Percentiles rank a stretch among this genome's conserved stretches.
Evolutionary conservation across 2,888 invertebrate genomes (phyloP).

Genomic region (Netelia fuscicornis): DNA sequence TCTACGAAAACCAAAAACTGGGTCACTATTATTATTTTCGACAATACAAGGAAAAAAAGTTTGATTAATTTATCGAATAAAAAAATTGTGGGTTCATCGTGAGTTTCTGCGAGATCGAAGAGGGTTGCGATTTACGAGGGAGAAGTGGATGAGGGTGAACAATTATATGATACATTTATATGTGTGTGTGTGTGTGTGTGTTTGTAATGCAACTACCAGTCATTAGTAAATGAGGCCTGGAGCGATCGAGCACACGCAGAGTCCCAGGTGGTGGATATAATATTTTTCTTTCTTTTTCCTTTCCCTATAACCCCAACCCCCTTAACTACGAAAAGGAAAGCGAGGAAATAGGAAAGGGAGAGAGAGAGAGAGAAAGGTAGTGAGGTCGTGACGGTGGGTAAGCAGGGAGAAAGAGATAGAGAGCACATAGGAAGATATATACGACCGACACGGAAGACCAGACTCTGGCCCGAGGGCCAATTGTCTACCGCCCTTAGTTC

Average conservation of each 20-base stretch:
- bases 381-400: not conserved
- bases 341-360: conserved; percentile 30
- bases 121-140: not conserved
- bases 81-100: not conserved
- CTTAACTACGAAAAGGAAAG: conserved; percentile 15
- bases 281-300: conserved; percentile 13
- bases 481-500: conserved; percentile 25
- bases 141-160: not conserved
- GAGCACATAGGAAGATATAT: not conserved
- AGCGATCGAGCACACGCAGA: conserved; percentile 75
- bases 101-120: not conserved
- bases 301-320: not conserved
- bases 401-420: no score
- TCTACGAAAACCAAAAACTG: no score
- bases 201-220: conserved; percentile 69
- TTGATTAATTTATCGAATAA: not conserved
- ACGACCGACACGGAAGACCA: not conserved
- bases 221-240: conserved; percentile 81
- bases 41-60: no score
- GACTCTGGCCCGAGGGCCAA: conserved; percentile 15
- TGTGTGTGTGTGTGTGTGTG: not conserved
- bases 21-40: no score
- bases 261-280: conserved; percentile 79
- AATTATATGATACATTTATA: not conserved
- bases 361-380: no score